Conservation (phyloP, 2,113 vertebrate genomes). For the Maccullochella peelii region DNA sequence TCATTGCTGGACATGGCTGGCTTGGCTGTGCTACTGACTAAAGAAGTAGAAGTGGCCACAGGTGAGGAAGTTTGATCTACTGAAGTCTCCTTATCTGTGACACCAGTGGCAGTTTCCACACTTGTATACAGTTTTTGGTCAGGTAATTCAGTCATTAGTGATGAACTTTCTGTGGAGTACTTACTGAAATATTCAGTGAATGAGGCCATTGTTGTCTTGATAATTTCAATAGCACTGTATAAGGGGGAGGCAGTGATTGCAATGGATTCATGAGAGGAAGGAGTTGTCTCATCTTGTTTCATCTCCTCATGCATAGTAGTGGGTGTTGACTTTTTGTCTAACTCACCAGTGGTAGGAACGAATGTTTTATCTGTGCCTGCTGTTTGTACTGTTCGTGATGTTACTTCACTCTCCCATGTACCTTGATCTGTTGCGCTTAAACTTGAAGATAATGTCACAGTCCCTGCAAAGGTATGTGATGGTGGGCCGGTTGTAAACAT, state of each 20-base stretch:
- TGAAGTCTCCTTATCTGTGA: background rate
- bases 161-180: conserved; percentile 36
- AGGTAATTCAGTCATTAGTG: conserved; percentile 20
- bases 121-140: background rate
- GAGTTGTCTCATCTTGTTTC: conserved; percentile 11
- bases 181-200: conserved; percentile 59
- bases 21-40: background rate
- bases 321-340: background rate
- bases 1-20: background rate
- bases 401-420: conserved; percentile 12
- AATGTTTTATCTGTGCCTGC: conserved; percentile 28
- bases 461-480: background rate
- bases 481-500: conserved; percentile 35
- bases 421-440: conserved; percentile 8
- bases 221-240: conserved; percentile 58
- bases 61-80: background rate
- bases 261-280: conserved; percentile 17
- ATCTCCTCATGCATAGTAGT: background rate
- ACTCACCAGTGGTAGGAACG: background rate
- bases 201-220: conserved; percentile 62
- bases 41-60: background rate
- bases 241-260: conserved; percentile 46
- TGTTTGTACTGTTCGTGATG: conserved; percentile 25
- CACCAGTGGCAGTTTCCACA: background rate
- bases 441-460: background rate